Evolutionary conservation across 2,888 invertebrate species (phyloP), one percentile per base, ranked within the genome.

Genomic region (Ophioninae sp.): DNA sequence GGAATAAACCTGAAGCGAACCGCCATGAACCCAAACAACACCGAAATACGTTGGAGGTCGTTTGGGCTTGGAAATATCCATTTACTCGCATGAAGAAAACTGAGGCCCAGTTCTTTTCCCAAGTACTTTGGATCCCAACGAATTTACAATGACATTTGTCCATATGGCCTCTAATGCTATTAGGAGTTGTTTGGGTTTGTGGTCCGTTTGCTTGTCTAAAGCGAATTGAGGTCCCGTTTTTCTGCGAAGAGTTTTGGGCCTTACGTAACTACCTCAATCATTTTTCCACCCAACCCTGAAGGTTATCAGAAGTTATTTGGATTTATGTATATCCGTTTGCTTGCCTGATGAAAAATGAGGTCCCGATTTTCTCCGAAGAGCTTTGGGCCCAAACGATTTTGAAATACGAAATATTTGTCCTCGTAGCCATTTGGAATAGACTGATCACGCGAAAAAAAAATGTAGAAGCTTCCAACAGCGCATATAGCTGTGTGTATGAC

Each of bases 401-500:
- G 17, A 17, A 51, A 17, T 13, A 5, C 17, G 13, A 17, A 13
- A 5, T 51, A 17, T 17, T 51, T 51, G 7, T 13, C 17, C 17
- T 13, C 17, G 2, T 51, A 51, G 51, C 17, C 13, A 51, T 2
- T 17, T 6, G 13, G 13, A 13, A 0, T 17, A 51, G 13, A 17
- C 13, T 51, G 51, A 13, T 3, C 13, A 10, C 17, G 51, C 5
- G 51, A 17, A 51, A 51, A 17, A 51, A 51, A 51, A 51, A 17
- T 51, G 17, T 13, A 10, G 2, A 51, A 51, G 51, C 51, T 51
- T 10, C 13, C 22, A 75, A 65, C 6, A 22, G 8, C 56, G 39
- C 51, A 67, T 56, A 17, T 6, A 22, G 30, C 22, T 58, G 58
- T 74, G 37, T 76, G 68, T 74, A 61, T 41, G 77, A 65, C 51